These are phyloP conservation scores for Biston betularia DNA, from an alignment of 2,888 invertebrate genomes.

Conservation along the genomic window DNA sequence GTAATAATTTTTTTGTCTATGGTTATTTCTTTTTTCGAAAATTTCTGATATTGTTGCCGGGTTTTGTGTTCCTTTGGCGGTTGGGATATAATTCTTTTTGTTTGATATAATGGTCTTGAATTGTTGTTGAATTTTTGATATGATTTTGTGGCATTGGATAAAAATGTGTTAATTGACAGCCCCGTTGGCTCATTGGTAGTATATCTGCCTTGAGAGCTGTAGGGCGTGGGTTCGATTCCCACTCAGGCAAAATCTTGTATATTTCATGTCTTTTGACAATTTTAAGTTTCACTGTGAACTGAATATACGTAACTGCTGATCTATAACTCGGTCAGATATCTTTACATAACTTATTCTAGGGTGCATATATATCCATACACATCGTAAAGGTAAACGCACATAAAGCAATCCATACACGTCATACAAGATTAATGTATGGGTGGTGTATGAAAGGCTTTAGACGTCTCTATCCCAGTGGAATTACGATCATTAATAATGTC, in stretches of 20 bases:
- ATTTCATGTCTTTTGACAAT: no score
- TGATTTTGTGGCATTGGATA: background rate
- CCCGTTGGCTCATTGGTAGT: no score
- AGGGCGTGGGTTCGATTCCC: no score
- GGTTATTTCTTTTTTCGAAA: constrained; percentile 35
- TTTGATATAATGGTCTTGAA: constrained; percentile 46
- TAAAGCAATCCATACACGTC: constrained; percentile 20
- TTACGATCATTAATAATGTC: constrained; percentile 32
- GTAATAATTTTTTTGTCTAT: constrained; percentile 41
- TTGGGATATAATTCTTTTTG: constrained; percentile 34
- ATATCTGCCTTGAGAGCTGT: no score
- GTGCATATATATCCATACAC: background rate
- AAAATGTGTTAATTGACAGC: constrained; percentile 6
- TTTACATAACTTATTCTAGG: constrained; percentile 5
- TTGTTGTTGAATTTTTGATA: constrained; percentile 16
- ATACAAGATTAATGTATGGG: constrained; percentile 25
- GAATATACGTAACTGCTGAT: no score
- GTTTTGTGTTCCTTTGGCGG: constrained; percentile 41
- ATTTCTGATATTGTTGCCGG: constrained; percentile 21
- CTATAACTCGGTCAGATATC: no score
- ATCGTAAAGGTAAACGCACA: constrained; percentile 1
- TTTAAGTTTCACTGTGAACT: no score
- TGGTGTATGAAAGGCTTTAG: constrained; percentile 16
- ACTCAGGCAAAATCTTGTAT: no score
- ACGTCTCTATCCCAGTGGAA: constrained; percentile 33